Base-by-base conservation (phyloP, 37 sponge, comb jelly and placozoan species). In the Dysidea cf. avara region DNA sequence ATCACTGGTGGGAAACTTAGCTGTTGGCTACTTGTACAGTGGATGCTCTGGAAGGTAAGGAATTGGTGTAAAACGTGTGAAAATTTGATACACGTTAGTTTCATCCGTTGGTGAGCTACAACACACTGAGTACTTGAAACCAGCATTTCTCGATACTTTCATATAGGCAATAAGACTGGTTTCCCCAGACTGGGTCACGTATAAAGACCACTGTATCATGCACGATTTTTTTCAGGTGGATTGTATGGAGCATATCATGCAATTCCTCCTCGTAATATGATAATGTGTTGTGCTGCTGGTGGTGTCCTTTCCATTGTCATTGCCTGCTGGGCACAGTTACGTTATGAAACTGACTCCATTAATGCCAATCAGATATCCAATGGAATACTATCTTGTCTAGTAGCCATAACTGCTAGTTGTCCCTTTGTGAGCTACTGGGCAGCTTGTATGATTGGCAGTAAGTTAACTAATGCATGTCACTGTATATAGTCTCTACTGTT, bases 191-290 rank as follows among this genome's bases (percentile, higher is more conserved):
- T n/a, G n/a, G n/a, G n/a, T n/a, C n/a, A n/a, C n/a, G n/a, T n/a
- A n/a, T n/a, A n/a, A n/a, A n/a, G n/a, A n/a, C n/a, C n/a, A n/a
- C n/a, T n/a, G n/a, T n/a, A n/a, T n/a, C n/a, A n/a, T n/a, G n/a
- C n/a, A n/a, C n/a, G n/a, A n/a, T n/a, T n/a, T n/a, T n/a, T n/a
- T n/a, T n/a, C n/a, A n/a, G n/a, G n/a, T n/a, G n/a, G n/a, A n/a
- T 2, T 74, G 14, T 89, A 50, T 63, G 75, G 90, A 43, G 69
- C 80, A 20, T 35, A 87, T 6, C 76, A 85, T 4, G 77, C 81
- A 13, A 52, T 81, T 11, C 87, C 90, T 56, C 91, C 96, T 9
- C 69, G 87, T 50, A 95, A 95, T 67, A 95, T 95, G 96, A 90
- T 95, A 14, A 4, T 87, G 62, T 69, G 84, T 50, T 81, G 71